Percentiles rank a stretch among this genome's conserved stretches.
Conservation (phyloP, 2,888 invertebrate species). For the Acanthosepion pharaonis region DNA sequence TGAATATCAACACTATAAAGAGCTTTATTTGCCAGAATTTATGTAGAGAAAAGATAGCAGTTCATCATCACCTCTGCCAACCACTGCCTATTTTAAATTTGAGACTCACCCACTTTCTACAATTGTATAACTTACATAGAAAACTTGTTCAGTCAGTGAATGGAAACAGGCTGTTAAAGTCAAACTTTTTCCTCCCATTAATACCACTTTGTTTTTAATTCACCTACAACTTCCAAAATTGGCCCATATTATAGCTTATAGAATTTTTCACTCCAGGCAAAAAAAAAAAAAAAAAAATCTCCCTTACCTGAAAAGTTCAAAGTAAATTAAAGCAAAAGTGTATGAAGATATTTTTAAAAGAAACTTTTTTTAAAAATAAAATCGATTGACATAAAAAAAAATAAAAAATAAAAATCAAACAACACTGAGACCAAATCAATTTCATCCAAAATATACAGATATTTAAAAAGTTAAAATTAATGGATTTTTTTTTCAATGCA, state of each 20-base stretch:
- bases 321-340: neutral
- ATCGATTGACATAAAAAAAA: too few relatives aligned
- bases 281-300: neutral
- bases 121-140: neutral
- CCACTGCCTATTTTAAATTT: neutral
- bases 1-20: neutral
- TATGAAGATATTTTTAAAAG: too few relatives aligned
- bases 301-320: neutral
- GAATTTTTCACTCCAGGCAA: neutral
- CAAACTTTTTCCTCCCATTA: neutral
- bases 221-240: neutral
- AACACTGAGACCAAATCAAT: too few relatives aligned
- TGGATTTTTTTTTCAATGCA: too few relatives aligned
- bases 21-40: neutral
- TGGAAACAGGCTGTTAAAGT: neutral
- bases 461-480: too few relatives aligned
- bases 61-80: neutral
- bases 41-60: neutral
- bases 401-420: too few relatives aligned
- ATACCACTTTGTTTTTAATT: neutral
- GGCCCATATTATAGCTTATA: neutral
- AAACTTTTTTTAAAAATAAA: too few relatives aligned
- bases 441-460: too few relatives aligned
- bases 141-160: neutral
- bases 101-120: neutral